Evolutionary conservation across 2,113 vertebrate genomes (phyloP).

Genomic region (Amblyornis subalaris): DNA sequence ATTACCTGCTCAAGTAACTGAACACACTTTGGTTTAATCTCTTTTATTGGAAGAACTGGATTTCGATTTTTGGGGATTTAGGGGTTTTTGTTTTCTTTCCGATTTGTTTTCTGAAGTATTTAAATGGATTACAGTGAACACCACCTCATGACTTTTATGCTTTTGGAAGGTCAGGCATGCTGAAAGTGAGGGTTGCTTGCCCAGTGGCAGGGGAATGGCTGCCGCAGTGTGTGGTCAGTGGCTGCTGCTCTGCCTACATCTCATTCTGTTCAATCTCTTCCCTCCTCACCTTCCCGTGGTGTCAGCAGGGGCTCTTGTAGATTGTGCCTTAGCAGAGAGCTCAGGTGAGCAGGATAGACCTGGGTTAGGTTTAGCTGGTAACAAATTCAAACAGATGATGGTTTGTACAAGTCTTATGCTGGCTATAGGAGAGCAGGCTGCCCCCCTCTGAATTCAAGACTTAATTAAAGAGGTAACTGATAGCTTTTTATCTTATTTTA

Average conservation of each 20-base stretch:
- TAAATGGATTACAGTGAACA: neutral
- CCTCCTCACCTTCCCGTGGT: rapidly evolving
- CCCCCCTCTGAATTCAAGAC: neutral
- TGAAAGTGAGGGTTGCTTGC: neutral
- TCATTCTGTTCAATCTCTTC: rapidly evolving
- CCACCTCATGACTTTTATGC: rapidly evolving
- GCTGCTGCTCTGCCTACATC: neutral
- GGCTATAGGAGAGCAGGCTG: neutral
- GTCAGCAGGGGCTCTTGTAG: neutral
- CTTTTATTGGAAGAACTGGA: neutral
- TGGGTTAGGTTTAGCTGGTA: neutral
- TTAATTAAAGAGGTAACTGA: neutral
- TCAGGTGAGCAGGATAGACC: neutral
- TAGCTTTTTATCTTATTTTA: neutral
- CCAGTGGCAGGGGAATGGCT: neutral
- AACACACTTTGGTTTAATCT: neutral
- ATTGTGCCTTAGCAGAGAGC: neutral
- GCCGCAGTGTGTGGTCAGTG: rapidly evolving
- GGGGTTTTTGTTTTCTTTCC: neutral
- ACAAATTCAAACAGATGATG: neutral
- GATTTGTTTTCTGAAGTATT: neutral
- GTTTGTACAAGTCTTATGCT: neutral
- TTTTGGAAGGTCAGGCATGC: neutral
- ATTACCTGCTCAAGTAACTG: neutral
- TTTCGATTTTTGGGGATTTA: neutral